Percentiles rank a stretch among this genome's conserved stretches.
These are phyloP conservation scores for Smutsia temminckii DNA, from an alignment of 2,797 vertebrate species.

Conservation along the genomic window DNA sequence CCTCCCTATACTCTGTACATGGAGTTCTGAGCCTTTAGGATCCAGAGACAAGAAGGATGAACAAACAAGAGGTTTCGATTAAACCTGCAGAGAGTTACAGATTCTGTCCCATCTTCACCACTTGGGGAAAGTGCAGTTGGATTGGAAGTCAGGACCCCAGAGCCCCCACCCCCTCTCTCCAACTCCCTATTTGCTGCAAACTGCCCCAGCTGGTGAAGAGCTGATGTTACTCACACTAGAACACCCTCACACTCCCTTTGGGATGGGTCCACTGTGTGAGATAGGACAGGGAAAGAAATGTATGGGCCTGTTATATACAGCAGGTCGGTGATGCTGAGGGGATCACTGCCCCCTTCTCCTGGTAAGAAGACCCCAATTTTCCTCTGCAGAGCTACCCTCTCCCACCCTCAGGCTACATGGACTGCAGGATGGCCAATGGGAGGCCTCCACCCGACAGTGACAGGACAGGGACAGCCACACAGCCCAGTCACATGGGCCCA, in stretches of 20 bases:
- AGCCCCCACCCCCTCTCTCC: not conserved
- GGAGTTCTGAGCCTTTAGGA: not conserved
- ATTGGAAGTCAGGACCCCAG: not conserved
- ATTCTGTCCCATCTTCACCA: not conserved
- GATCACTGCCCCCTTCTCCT: not conserved
- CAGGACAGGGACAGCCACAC: not conserved
- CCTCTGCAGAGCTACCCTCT: not conserved
- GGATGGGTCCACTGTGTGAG: not conserved
- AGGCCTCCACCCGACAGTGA: not conserved
- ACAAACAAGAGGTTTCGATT: not conserved
- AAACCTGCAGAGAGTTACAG: not conserved
- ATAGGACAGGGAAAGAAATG: not conserved
- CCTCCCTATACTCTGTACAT: not conserved
- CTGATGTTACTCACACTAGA: not conserved
- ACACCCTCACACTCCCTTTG: not conserved
- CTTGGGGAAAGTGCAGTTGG: not conserved
- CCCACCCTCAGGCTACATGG: not conserved
- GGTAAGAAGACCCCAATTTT: not conserved
- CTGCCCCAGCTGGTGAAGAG: not conserved
- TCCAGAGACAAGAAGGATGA: not conserved
- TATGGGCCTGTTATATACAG: rapidly evolving
- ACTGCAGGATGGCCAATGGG: not conserved
- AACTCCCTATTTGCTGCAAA: not conserved
- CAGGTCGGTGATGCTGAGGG: not conserved
- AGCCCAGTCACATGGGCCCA: not conserved